Base-by-base conservation (phyloP, 2,113 vertebrate genomes). In the Scytalopus superciliaris region DNA sequence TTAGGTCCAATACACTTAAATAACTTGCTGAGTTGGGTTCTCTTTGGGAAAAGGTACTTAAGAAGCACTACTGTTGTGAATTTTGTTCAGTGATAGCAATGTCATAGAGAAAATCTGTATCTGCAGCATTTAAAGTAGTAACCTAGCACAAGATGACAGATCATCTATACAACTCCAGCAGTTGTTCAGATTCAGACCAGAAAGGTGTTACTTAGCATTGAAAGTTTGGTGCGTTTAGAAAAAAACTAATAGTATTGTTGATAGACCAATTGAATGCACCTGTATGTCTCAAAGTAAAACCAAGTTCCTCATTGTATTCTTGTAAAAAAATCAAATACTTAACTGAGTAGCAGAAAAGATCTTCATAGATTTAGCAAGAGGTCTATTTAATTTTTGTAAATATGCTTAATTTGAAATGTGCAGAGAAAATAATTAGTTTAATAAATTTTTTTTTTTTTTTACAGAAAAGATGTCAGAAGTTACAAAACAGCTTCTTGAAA, bases 401-500 rank as follows among this genome's bases (percentile, higher is more conserved):
- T 19, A 76, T 45, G 64, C 27, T 66, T 76, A 14, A 69, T 74
- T 73, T 63, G 50, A 74, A 84, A 52, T 40, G 5, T n/a, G 7
- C 1, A 1, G 52, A 87, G 59, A 59, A 93, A 93, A 83, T 12
- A 19, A 33, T 49, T 57, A 4, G 9, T 53, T 21, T 82, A n/a
- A 45, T 30, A 40, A 56, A 74, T 50, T 10, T n/a, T 55, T 6
- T n/a, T 5, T 37, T 57, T 95, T 74, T 95, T 84, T 95, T 78
- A 72, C 94, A 99, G 99, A 98, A 94, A 99, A 99, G 96, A 98
- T 99, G 97, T 98, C 97, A 3, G 98, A 98, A 83, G 97, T 99
- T 68, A 98, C 98, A 17, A 98, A 95, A 88, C 98, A 99, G 39
- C 98, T 99, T 87, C 98, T 99, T 17, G 98, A 98, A 66, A 99